Evolutionary conservation across 2,113 vertebrate species (phyloP).

Genomic region (Phycodurus eques): DNA sequence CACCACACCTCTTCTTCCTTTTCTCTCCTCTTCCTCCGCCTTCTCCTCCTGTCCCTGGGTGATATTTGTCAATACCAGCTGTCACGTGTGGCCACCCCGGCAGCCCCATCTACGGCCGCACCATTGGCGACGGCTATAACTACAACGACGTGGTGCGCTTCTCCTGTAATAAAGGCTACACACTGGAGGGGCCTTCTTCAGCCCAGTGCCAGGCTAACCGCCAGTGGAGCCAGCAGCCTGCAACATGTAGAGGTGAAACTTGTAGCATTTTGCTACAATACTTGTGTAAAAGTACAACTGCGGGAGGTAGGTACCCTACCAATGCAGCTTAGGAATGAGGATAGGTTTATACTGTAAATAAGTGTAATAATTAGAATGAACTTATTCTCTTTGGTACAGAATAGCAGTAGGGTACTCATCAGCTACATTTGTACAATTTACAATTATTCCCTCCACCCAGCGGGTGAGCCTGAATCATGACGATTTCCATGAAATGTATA

Average conservation of each 20-base stretch:
- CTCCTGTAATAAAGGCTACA: conserved; percentile 90
- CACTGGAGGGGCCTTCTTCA: conserved; percentile 90
- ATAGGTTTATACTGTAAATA: neutral
- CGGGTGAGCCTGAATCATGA: neutral
- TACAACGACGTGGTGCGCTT: conserved; percentile 93
- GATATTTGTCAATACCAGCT: conserved; percentile 66
- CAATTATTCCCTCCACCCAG: neutral
- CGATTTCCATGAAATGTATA: neutral
- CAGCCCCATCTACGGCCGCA: conserved; percentile 94
- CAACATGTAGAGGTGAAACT: conserved; percentile 88
- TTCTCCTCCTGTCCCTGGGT: neutral
- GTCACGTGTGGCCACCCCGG: conserved; percentile 96
- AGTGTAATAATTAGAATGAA: neutral
- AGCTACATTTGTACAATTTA: neutral
- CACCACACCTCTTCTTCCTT: conserved; percentile 14
- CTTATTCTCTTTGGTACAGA: neutral
- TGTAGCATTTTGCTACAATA: neutral
- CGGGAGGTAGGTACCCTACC: neutral
- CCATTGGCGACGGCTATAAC: conserved; percentile 92
- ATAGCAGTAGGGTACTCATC: neutral
- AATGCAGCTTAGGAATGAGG: neutral
- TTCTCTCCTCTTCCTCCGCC: conserved; percentile 4
- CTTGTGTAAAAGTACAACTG: neutral
- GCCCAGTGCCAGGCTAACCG: conserved; percentile 92
- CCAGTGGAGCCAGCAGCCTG: conserved; percentile 93